Base-by-base conservation (phyloP, 1,140 invertebrate species). In the Drosophila auraria region DNA sequence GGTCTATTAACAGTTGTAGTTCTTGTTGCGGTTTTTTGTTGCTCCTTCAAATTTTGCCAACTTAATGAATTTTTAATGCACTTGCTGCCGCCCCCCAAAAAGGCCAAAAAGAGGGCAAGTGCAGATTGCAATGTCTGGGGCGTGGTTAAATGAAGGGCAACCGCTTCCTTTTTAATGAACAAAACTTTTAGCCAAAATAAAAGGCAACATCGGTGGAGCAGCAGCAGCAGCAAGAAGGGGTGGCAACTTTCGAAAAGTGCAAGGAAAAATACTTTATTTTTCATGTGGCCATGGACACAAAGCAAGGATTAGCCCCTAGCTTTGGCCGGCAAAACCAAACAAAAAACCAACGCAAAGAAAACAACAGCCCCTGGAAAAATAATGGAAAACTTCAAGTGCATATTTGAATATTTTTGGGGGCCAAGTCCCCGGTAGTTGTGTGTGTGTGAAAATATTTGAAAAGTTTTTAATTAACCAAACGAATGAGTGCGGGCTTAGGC, bases 11-110 rank as follows among this genome's bases (percentile, higher is more conserved):
- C 90, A 87, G 82, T 81, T 87, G 74, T 83, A 87, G 77, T 86
- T 80, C 80, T 71, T 91, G 80, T 65, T 91, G 87, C 56, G 70
- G 80, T 79, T 91, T 86, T 82, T 77, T 81, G 84, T 79, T 78
- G 74, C 78, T 80, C 59, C 87, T 86, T 87, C 70, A 89, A 92
- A 92, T 87, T 92, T 90, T 82, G 60, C 80, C 82, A 92, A 92
- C 91, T 92, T 92, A 92, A 92, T 92, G 91, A 92, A 92, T 92
- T 92, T 92, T 92, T 92, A 92, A 92, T 92, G 91, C 89, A 89
- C 87, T 92, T 87, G 83, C 80, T 74, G 71, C 42, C 42, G 50
- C 49, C 68, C 36, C 42, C 49, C 20, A 20, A 20, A 36, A 57
- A 45, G 56, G 27, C 75, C 65, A 87, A 73, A 66, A 56, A 45